A percentile compares a stretch with the other conserved stretches of the same genome.
Evolutionary conservation across 2,888 invertebrate species (phyloP).

Genomic region (Beris morrisii): DNA sequence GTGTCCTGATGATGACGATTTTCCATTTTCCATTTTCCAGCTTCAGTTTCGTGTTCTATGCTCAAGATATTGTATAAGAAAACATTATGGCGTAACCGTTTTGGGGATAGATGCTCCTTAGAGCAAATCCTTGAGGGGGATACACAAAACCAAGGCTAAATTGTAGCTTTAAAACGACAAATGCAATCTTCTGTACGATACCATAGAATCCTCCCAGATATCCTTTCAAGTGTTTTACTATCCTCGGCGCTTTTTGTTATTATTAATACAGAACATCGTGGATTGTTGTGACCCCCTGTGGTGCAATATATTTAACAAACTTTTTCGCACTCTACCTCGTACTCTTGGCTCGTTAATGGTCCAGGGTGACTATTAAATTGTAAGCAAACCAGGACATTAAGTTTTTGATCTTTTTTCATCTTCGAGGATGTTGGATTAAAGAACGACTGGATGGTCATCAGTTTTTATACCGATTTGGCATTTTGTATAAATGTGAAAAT

Average conservation of each 20-base stretch:
- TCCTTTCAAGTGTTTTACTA: constrained; percentile 13
- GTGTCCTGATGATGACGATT: constrained; percentile 35
- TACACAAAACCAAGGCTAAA: not conserved
- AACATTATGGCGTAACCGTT: constrained; percentile 9
- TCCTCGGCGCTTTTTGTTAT: not conserved
- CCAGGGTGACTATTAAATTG: too few relatives aligned
- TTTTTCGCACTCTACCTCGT: too few relatives aligned
- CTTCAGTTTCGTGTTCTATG: not conserved
- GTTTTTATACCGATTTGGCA: too few relatives aligned
- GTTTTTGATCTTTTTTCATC: too few relatives aligned
- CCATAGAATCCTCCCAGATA: constrained; percentile 17
- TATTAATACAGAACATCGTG: constrained; percentile 15
- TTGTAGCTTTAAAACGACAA: not conserved
- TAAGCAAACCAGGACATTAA: too few relatives aligned
- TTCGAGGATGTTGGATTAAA: too few relatives aligned
- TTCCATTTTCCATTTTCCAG: not conserved
- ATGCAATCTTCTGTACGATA: constrained; percentile 10
- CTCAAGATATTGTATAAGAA: constrained; percentile 13
- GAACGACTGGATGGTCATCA: too few relatives aligned
- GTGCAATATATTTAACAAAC: constrained; percentile 7
- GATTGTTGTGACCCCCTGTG: constrained; percentile 20
- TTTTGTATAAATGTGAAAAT: too few relatives aligned
- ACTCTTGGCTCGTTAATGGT: too few relatives aligned
- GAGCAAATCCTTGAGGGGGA: constrained; percentile 1
- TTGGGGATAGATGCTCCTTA: constrained; percentile 13